Evolutionary conservation across 2,888 invertebrate species (phyloP), one percentile per base, ranked within the genome.

Genomic region (Morpho achilles): DNA sequence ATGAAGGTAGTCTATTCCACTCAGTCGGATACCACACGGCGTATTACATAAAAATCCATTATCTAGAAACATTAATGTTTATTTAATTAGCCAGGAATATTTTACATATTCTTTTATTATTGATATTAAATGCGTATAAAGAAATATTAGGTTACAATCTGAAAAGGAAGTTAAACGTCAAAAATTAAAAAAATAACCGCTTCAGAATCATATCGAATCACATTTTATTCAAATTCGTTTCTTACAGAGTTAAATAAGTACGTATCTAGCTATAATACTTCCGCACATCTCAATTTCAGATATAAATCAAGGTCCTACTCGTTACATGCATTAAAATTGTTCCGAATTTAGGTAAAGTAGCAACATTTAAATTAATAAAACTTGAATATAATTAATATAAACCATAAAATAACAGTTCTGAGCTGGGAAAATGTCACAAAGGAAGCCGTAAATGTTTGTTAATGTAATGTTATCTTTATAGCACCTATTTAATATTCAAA

Each of bases 391-490:
- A 53, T 47, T 41, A 46, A 53, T 47, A 47, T 22, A 5, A n/a
- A 42, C 6, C 42, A 32, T 50, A 57, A 47, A 50, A 57, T 56
- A 56, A 59, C 59, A 59, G 57, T 63, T 60, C 50, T 42, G 52
- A 53, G 50, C 49, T 63, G 61, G 59, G 61, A 63, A 63, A 59
- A 58, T 57, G 63, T 63, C 59, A 55, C 55, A 61, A 56, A 63
- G 59, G 63, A 61, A 63, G 57, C 54, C 50, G 45, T 59, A 50
- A 54, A 56, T 47, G 43, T 54, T 50, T 53, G 43, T 40, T 58
- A 72, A 73, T 70, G 64, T 64, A 72, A 77, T 62, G 60, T 58
- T 62, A 56, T 60, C 56, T 64, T 64, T 58, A 62, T 61, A 22
- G 42, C 41, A 39, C 53, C 54, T 61, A 57, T 59, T 63, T 61